Base-by-base conservation (phyloP, 2,888 invertebrate genomes). In the Nomada ferruginata region DNA sequence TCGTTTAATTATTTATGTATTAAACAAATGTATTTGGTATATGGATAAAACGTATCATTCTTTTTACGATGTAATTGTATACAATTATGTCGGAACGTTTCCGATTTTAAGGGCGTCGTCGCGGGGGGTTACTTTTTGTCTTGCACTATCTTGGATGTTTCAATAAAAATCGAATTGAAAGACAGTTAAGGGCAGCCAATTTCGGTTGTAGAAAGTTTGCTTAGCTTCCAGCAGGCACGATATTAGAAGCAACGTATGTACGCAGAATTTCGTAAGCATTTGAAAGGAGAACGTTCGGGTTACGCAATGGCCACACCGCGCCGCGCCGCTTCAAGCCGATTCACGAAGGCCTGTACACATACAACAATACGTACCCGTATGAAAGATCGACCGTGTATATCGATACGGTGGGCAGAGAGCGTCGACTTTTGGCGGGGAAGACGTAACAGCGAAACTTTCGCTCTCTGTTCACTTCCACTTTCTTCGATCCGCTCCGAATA, bases 401-500 rank as follows among this genome's bases (percentile, higher is more conserved):
- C 55, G 36, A 13, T 29, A 20, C 36, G 18, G 20, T 29, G 18
- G n/a, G 29, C 42, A 52, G n/a, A 52, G 70, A 68, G 44, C 70
- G 72, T 50, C 42, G 57, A 66, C 75, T 83, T 55, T 71, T 63
- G n/a, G 55, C 64, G 42, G 20, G 60, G 57, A 65, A 44, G 26
- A 68, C 50, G 61, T 64, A 66, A 73, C 72, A 69, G 69, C 70
- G 44, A 84, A 83, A 90, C 91, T 91, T 89, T 91, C 90, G 88
- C 90, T 91, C 87, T 91, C 90, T 59, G 83, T 82, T 82, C 82
- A 83, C 90, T 91, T 90, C 89, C 89, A 92, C 92, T 92, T 91
- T 91, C 89, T 86, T 90, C 85, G 81, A 76, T 79, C 80, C 84
- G 73, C 68, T 50, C 26, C 69, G 70, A 59, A 63, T 61, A 20